Conservation (phyloP, 2,797 vertebrate genomes). For the Tiaroga cobitis region DNA sequence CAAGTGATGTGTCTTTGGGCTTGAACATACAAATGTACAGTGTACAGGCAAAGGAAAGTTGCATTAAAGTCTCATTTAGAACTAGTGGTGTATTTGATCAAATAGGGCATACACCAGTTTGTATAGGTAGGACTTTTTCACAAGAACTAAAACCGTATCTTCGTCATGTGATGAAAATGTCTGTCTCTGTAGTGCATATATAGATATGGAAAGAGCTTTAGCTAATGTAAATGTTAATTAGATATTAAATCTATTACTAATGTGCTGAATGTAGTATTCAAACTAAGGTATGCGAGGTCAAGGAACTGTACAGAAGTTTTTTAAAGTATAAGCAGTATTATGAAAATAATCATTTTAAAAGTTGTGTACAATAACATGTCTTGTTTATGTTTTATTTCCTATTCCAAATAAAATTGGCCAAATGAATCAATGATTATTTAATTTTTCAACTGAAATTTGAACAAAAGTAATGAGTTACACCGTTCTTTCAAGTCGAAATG, state of each 20-base stretch:
- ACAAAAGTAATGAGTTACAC: neutral
- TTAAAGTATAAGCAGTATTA: conserved; percentile 51
- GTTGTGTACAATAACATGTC: conserved; percentile 52
- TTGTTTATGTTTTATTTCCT: conserved; percentile 61
- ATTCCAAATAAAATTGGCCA: conserved; percentile 54
- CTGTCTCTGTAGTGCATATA: conserved; percentile 60
- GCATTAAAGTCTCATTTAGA: conserved; percentile 44
- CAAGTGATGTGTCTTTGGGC: neutral
- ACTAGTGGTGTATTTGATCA: conserved; percentile 55
- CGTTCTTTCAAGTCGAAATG: neutral
- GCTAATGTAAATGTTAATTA: conserved; percentile 56
- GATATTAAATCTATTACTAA: conserved; percentile 63
- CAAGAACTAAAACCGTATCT: conserved; percentile 52
- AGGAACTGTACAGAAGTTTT: conserved; percentile 56
- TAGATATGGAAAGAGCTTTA: conserved; percentile 52
- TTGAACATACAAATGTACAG: conserved; percentile 24
- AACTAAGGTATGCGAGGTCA: conserved; percentile 66
- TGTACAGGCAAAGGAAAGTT: conserved; percentile 46
- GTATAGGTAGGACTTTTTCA: conserved; percentile 52
- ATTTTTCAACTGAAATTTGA: neutral
- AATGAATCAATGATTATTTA: conserved; percentile 46
- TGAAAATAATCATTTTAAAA: conserved; percentile 43
- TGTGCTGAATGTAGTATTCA: conserved; percentile 76
- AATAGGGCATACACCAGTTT: conserved; percentile 42
- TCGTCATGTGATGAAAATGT: conserved; percentile 56